Evolutionary conservation across 2,888 invertebrate species (phyloP).

Genomic region (Mamestra brassicae): DNA sequence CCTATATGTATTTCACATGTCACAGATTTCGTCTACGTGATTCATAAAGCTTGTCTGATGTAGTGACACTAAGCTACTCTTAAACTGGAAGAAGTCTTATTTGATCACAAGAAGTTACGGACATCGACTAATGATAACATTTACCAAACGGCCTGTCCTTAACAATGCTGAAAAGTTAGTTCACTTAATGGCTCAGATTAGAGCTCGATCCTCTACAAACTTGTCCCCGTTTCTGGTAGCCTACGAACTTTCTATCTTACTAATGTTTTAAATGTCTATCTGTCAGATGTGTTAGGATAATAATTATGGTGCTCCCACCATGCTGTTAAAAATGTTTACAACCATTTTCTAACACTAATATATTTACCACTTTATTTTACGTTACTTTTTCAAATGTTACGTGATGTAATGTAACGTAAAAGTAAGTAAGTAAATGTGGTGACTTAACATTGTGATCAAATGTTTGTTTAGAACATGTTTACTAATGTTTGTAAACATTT

Average conservation of each 20-base stretch:
- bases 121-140: constrained; percentile 17
- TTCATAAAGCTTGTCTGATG: neutral
- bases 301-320: no score
- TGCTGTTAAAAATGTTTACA: no score
- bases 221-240: constrained; percentile 3
- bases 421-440: no score
- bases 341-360: no score
- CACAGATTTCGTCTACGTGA: neutral
- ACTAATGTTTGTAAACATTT: no score
- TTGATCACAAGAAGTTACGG: constrained; percentile 8
- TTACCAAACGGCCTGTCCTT: constrained; percentile 14
- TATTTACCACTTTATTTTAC: no score
- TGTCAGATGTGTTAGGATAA: no score
- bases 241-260: neutral
- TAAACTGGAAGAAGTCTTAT: constrained; percentile 2
- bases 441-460: no score
- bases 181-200: constrained; percentile 34
- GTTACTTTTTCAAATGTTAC: no score
- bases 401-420: no score
- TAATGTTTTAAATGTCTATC: neutral
- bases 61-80: neutral
- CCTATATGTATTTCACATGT: neutral
- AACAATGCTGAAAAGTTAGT: constrained; percentile 31
- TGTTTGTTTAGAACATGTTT: no score
- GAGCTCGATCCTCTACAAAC: constrained; percentile 15